Evolutionary conservation across 2,113 vertebrate genomes (phyloP).

Genomic region (Mustelus asterias): DNA sequence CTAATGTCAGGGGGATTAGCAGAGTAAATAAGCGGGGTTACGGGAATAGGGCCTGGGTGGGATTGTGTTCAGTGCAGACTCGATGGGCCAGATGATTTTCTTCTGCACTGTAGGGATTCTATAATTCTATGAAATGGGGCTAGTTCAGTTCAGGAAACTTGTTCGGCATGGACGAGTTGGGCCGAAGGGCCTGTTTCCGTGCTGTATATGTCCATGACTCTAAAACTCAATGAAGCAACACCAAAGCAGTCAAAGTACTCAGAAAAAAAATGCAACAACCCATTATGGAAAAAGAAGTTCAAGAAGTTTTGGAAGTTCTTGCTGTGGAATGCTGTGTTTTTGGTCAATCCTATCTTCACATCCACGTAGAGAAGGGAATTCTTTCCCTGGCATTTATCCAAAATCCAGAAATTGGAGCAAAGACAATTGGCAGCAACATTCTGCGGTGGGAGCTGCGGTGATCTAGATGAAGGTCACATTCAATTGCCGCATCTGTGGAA

Average conservation of each 20-base stretch:
- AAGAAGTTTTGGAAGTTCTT: background rate
- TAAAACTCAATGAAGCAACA: background rate
- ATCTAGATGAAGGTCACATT: background rate
- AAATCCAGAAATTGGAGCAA: background rate
- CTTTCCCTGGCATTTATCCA: background rate
- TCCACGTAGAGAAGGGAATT: background rate
- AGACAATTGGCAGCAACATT: background rate
- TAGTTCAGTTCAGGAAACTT: too few species aligned
- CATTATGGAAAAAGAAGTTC: background rate
- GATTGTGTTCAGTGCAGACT: too few species aligned
- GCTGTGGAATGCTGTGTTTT: background rate
- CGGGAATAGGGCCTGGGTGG: too few species aligned
- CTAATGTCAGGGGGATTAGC: too few species aligned
- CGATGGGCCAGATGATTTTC: too few species aligned
- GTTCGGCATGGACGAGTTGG: too few species aligned
- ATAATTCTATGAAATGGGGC: too few species aligned
- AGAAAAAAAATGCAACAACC: background rate
- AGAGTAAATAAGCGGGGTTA: too few species aligned
- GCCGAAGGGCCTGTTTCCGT: too few species aligned
- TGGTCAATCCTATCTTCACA: background rate
- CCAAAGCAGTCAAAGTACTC: background rate
- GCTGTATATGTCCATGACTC: too few species aligned
- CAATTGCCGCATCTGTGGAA: background rate
- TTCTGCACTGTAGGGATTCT: too few species aligned
- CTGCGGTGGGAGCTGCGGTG: background rate